phyloP scores from a whole-genome alignment of 2,888 invertebrate species.

The Drosophila algonquin region DNA sequence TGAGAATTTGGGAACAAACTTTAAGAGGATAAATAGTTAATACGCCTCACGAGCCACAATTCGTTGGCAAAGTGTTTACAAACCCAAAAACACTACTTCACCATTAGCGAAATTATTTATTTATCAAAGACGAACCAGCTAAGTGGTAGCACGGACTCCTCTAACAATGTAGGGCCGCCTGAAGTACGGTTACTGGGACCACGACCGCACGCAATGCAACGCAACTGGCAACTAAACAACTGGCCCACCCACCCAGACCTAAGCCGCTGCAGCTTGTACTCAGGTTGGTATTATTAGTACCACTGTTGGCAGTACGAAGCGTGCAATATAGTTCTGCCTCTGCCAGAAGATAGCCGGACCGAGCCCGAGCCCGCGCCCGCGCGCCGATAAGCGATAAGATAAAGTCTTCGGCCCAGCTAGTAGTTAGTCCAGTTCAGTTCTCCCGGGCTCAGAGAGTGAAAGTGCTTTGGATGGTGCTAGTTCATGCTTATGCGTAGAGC shows the following conservation, averaged over 20 bases:
- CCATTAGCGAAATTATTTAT: not conserved
- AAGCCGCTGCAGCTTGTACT: slow-evolving; percentile 9
- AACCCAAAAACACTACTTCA: not conserved
- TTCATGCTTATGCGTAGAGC: slow-evolving; percentile 1
- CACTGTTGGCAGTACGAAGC: not conserved
- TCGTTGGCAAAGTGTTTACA: not conserved
- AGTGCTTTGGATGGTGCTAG: slow-evolving; percentile 10
- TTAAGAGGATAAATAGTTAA: not conserved
- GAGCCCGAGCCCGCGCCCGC: not conserved
- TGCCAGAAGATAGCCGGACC: slow-evolving; percentile 31
- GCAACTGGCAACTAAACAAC: slow-evolving; percentile 64
- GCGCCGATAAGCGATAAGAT: slow-evolving; percentile 24
- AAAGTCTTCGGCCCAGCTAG: slow-evolving; percentile 8
- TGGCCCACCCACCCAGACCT: slow-evolving; percentile 39
- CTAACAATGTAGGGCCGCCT: not conserved
- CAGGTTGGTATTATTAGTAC: not conserved
- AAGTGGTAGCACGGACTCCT: not conserved
- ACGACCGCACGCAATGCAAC: slow-evolving; percentile 69
- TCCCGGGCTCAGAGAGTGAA: slow-evolving; percentile 5
- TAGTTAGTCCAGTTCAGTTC: slow-evolving; percentile 13
- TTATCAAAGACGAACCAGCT: slow-evolving; percentile 24
- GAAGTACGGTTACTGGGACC: slow-evolving; percentile 11
- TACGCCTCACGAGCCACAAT: not conserved
- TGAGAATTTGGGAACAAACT: not conserved
- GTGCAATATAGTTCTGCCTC: slow-evolving; percentile 3